Evolutionary conservation across 1,140 invertebrate genomes (phyloP), one percentile per base, ranked within the genome.

Genomic region (Sycophaga agraensis): DNA sequence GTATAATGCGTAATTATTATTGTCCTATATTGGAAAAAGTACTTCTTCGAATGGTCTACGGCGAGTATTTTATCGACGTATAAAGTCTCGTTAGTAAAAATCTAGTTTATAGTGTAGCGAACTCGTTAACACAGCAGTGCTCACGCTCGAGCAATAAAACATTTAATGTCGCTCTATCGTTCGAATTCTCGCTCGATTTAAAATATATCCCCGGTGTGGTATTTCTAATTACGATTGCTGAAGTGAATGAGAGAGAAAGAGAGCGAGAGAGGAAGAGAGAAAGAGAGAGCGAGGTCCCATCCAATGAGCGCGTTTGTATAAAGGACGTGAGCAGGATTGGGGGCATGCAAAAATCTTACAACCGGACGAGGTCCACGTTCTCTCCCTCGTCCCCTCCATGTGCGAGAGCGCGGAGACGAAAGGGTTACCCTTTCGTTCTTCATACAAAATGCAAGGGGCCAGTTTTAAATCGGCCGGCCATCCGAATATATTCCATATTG

Each of bases 371-470:
- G 70, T 70, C 68, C 61, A 62, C 55, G 59, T 46, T 45, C 46
- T 68, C 22, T 43, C 40, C 12, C 22, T 53, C 40, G 61, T 64
- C 73, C 73, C 73, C 73, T 73, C 73, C 67, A 73, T 61, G 50
- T 73, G 68, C 26, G 43, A 55, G 9, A n/a, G n/a, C 35, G 58
- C 58, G 65, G 60, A 24, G 4, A 46, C 64, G 65, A 67, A 73
- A 74, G 73, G 73, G 72, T 75, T 70, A 70, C 66, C 68, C 70
- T 73, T 68, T 61, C 67, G 64, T 67, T 48, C 50, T 34, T 73
- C 72, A 70, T 73, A 51, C 67, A 74, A 74, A 73, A 74, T 73
- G 66, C 68, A 75, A 67, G 70, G 73, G 73, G 69, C 73, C 72
- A 75, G 72, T 74, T 72, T 61, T 34, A 62, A 71, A 70, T 71